Base-by-base conservation (phyloP, 2,113 vertebrate genomes). In the Ptilorrhoa leucosticta region DNA sequence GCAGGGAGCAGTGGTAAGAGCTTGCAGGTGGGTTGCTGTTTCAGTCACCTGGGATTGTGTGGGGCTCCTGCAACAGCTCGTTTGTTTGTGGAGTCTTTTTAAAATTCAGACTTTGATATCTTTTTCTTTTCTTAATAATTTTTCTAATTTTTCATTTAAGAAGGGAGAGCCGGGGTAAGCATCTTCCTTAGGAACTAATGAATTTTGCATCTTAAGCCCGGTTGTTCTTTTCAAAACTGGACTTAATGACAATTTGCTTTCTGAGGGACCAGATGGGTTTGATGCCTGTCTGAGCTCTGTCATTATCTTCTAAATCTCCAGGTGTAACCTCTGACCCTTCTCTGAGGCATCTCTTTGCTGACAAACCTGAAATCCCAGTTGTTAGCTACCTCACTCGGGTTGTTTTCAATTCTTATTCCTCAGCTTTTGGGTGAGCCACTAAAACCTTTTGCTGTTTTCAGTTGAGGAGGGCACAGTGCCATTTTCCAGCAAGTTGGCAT, bases 351-450 rank as follows among this genome's bases (percentile, higher is more conserved):
- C 30, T 73, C 70, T 82, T 68, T 71, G 58, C 81, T 45, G 63
- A 75, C 71, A 95, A 93, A 93, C 90, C 94, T 96, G 90, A 91
- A 96, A 93, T 93, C 87, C 85, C 82, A 64, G 87, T 90, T 51
- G 64, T 44, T 31, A 53, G 37, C 51, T 81, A 6, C 51, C 70
- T 61, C 58, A 16, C 57, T 45, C 9, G 2, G 23, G 24, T 63
- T 54, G 51, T 77, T 91, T 92, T 77, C 58, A 27, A 1, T 47
- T 72, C 79, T 22, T 45, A 90, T 68, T 87, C 77, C 80, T 71
- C 10, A 53, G 85, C 44, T 84, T 83, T 92, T 0, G 11, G 12
- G 56, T 60, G 37, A 92, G 75, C 71, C 64, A 42, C 53, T 89
- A 80, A 95, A 82, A 37, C 64, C 8, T 66, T 72, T 77, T 76